phyloP scores from a whole-genome alignment of 2,888 invertebrate species.

The Vannuccia rotundouncinata region DNA sequence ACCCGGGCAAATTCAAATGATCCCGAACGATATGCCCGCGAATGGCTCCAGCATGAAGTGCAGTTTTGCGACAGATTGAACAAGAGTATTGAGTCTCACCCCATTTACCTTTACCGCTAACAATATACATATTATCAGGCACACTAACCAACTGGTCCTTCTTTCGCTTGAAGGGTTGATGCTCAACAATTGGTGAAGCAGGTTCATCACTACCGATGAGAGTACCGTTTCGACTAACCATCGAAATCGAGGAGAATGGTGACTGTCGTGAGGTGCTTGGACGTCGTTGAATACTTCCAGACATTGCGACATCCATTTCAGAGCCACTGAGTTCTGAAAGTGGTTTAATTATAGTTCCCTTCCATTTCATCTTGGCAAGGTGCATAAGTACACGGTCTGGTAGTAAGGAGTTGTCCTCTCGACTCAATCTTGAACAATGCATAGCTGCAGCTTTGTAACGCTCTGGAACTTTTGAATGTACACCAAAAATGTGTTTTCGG shows the following conservation, averaged over 20 bases:
- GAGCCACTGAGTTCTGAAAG: conserved; percentile 14
- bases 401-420: conserved; percentile 38
- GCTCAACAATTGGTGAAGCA: background rate
- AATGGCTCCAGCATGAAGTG: conserved; percentile 34
- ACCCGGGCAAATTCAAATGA: conserved; percentile 36
- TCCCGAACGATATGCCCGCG: conserved; percentile 39
- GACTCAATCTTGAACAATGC: conserved; percentile 38
- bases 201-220: background rate
- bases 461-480: conserved; percentile 40
- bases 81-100: conserved; percentile 33
- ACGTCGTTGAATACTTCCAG: background rate
- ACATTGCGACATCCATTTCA: background rate
- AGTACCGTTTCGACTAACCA: conserved; percentile 3
- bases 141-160: conserved; percentile 12
- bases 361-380: conserved; percentile 40
- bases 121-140: conserved; percentile 33
- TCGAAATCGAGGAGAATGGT: background rate
- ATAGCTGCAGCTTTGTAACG: conserved; percentile 39
- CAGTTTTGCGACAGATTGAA: conserved; percentile 22
- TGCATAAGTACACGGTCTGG: conserved; percentile 38
- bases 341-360: conserved; percentile 39
- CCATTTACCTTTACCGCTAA: conserved; percentile 4
- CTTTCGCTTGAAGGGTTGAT: background rate
- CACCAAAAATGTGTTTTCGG: conserved; percentile 39
- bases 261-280: background rate